A percentile compares a stretch with the other conserved stretches of the same genome.
Evolutionary conservation across 2,797 vertebrate species (phyloP).

Genomic region (Acanthis flammea): DNA sequence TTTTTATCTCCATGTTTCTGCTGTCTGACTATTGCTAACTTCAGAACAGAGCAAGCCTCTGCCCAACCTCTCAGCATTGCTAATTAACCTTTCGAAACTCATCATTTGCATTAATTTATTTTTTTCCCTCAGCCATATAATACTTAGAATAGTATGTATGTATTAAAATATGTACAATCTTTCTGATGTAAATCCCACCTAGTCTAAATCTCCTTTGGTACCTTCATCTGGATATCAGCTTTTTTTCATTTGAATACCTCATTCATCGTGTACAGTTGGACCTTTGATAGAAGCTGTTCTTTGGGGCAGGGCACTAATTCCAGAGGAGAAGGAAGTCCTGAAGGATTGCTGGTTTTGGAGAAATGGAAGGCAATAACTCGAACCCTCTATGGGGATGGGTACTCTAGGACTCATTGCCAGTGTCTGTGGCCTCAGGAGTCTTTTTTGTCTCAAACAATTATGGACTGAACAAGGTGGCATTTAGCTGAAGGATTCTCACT

Average conservation of each 20-base stretch:
- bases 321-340: neutral
- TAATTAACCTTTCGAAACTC: neutral
- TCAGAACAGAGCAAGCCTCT: neutral
- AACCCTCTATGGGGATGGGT: neutral
- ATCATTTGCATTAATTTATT: neutral
- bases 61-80: neutral
- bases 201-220: neutral
- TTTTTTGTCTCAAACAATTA: neutral
- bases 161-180: neutral
- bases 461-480: neutral
- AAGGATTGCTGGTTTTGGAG: neutral
- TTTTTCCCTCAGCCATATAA: neutral
- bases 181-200: neutral
- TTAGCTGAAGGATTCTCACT: neutral
- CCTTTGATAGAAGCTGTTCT: neutral
- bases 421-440: neutral
- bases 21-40: neutral
- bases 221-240: neutral
- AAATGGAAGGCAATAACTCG: neutral
- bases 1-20: neutral
- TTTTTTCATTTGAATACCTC: neutral
- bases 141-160: neutral
- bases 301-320: neutral
- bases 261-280: neutral
- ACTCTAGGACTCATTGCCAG: neutral